phyloP scores from a whole-genome alignment of 2,113 vertebrate species.

The Nibea albiflora region DNA sequence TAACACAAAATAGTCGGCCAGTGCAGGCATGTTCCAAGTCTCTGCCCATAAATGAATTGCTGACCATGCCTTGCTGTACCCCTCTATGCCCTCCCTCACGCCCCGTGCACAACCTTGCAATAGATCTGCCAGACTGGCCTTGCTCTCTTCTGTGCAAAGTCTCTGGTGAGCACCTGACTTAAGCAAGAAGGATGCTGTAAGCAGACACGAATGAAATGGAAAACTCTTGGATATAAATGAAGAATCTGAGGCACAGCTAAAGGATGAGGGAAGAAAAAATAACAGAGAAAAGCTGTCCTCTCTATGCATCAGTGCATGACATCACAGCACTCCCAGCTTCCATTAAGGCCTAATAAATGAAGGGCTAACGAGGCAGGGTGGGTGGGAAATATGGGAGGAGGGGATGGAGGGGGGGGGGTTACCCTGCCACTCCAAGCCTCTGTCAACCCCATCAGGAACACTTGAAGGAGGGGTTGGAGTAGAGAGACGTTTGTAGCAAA shows the following conservation, averaged over 20 bases:
- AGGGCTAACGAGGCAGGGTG: constrained; percentile 82
- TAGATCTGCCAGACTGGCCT: constrained; percentile 48
- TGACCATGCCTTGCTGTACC: constrained; percentile 51
- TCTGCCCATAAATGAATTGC: constrained; percentile 62
- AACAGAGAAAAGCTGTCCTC: constrained; percentile 70
- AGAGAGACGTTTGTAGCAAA: constrained; percentile 58
- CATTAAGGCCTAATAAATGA: constrained; percentile 88
- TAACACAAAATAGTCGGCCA: constrained; percentile 56
- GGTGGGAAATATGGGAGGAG: constrained; percentile 75
- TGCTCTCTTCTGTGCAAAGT: constrained; percentile 17
- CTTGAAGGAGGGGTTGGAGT: constrained; percentile 70
- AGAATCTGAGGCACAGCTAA: constrained; percentile 20
- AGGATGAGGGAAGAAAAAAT: constrained; percentile 47
- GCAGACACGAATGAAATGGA: constrained; percentile 38
- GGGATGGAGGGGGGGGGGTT: constrained; percentile 31
- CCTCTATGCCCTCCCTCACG: constrained; percentile 47
- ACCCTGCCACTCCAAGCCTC: constrained; percentile 74
- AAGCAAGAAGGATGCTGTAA: constrained; percentile 20
- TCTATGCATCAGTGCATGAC: constrained; percentile 79
- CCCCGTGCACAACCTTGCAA: constrained; percentile 58
- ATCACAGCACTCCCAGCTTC: constrained; percentile 83
- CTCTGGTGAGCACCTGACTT: constrained; percentile 34
- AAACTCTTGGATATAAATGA: constrained; percentile 47
- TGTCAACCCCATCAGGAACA: constrained; percentile 81
- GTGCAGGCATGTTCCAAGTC: constrained; percentile 54